Evolutionary conservation across 2,113 vertebrate species (phyloP), one percentile per base, ranked within the genome.

Genomic region (Megaptera novaeangliae): DNA sequence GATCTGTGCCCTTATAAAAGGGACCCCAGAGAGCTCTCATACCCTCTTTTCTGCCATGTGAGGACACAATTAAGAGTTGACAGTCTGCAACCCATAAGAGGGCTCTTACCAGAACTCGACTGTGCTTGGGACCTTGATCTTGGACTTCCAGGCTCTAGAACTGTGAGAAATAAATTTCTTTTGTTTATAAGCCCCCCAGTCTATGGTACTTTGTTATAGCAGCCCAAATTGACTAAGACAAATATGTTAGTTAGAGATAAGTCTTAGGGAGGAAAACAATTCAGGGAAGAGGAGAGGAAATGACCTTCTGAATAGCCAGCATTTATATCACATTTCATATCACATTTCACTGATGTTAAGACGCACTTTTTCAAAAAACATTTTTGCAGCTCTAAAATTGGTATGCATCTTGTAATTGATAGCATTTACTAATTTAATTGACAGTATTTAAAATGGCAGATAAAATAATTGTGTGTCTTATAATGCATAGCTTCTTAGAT

Each of bases 391-490:
- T 94, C 39, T 88, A 75, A 93, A 95, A 49, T 71, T 89, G 77
- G 78, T 10, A 63, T 66, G 21, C 17, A 74, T 7, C 27, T 87
- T 61, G 61, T 74, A 55, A 68, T 23, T 68, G 74, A 83, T 82
- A 63, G 36, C 59, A 91, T 82, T 81, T 93, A 13, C 55, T 86
- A n/a, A 63, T 96, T 95, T 75, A 85, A 75, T 78, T 96, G 77
- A 75, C 57, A 86, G 36, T 23, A 3, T 91, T 84, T 78, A 46
- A 86, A 88, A 59, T 55, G 44, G 15, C 31, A 68, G 66, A 55
- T 90, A 55, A 85, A 96, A 81, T 91, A 69, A 61, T 64, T 34
- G 5, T 36, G 41, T 94, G 25, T 81, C 63, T 98, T 84, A 80
- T 34, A 91, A 82, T 75, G 31, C 49, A 44, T 52, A 34, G 36